Conservation (phyloP, 2,888 invertebrate genomes). For the Rhamnusium bicolor region DNA sequence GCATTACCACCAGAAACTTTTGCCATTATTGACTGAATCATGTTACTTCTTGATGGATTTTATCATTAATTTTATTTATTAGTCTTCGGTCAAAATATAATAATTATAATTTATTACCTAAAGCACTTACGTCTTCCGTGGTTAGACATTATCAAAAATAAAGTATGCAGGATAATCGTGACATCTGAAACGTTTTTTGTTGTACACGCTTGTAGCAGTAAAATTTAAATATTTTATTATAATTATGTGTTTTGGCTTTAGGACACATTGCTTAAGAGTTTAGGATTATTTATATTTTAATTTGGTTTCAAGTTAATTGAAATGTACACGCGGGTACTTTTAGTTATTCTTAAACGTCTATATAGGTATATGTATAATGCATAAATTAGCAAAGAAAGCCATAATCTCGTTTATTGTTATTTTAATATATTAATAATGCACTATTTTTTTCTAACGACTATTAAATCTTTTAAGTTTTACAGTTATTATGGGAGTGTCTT, state of each 20-base stretch:
- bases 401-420: too few species aligned
- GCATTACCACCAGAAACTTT: constrained; percentile 40
- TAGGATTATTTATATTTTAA: background rate
- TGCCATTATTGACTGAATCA: constrained; percentile 42
- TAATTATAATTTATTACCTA: constrained; percentile 32
- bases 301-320: background rate
- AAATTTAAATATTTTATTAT: constrained; percentile 5
- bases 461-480: too few species aligned
- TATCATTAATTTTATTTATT: constrained; percentile 46
- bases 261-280: background rate
- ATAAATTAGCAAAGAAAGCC: too few species aligned
- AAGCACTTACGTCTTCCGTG: constrained; percentile 18
- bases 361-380: too few species aligned
- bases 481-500: too few species aligned
- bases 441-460: too few species aligned
- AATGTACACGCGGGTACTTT: background rate
- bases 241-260: background rate
- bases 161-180: constrained; percentile 15
- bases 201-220: background rate
- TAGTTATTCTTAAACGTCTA: too few species aligned
- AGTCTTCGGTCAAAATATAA: constrained; percentile 33
- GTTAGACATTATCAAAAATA: constrained; percentile 17
- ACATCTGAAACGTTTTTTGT: constrained; percentile 5
- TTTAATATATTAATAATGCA: too few species aligned
- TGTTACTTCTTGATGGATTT: constrained; percentile 36